Evolutionary conservation across 1,140 invertebrate species (phyloP).

Genomic region (Drosophila ogumai): DNA sequence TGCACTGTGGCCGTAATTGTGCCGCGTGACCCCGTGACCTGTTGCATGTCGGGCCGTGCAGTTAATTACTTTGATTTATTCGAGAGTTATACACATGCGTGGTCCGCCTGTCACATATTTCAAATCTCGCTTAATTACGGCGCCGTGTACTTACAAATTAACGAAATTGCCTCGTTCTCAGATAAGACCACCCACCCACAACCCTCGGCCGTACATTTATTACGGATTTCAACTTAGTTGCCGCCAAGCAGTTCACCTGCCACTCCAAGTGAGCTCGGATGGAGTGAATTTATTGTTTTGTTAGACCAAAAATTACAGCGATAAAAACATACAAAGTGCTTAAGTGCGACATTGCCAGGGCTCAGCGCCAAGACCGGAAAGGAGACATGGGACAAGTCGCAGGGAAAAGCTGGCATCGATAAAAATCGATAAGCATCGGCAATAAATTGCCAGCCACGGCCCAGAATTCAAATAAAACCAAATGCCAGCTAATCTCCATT

Average conservation of each 20-base stretch:
- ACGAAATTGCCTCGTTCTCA: slow-evolving; percentile 45
- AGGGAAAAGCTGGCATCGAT: slow-evolving; percentile 37
- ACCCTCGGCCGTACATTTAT: slow-evolving; percentile 30
- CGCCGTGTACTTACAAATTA: slow-evolving; percentile 75
- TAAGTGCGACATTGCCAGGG: slow-evolving; percentile 46
- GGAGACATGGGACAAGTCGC: slow-evolving; percentile 21
- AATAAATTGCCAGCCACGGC: slow-evolving; percentile 56
- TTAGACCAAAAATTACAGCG: slow-evolving; percentile 63
- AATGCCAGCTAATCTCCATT: slow-evolving; percentile 68
- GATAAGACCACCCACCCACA: slow-evolving; percentile 4
- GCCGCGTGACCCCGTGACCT: slow-evolving; percentile 64
- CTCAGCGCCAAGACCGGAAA: neutral
- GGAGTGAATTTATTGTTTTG: slow-evolving; percentile 56
- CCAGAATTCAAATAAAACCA: slow-evolving; percentile 63
- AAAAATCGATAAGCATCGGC: slow-evolving; percentile 66
- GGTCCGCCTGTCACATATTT: slow-evolving; percentile 68
- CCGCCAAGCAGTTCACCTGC: slow-evolving; percentile 30
- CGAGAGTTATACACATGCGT: slow-evolving; percentile 60
- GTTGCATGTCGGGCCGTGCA: slow-evolving; percentile 62
- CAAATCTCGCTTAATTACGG: slow-evolving; percentile 76
- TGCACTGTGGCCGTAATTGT: slow-evolving; percentile 15
- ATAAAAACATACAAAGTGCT: slow-evolving; percentile 64
- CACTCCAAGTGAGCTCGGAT: slow-evolving; percentile 25
- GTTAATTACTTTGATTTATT: slow-evolving; percentile 83
- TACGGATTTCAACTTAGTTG: slow-evolving; percentile 46